Conservation (phyloP, 2,113 vertebrate genomes). For the Trochalopteron elliotii region DNA sequence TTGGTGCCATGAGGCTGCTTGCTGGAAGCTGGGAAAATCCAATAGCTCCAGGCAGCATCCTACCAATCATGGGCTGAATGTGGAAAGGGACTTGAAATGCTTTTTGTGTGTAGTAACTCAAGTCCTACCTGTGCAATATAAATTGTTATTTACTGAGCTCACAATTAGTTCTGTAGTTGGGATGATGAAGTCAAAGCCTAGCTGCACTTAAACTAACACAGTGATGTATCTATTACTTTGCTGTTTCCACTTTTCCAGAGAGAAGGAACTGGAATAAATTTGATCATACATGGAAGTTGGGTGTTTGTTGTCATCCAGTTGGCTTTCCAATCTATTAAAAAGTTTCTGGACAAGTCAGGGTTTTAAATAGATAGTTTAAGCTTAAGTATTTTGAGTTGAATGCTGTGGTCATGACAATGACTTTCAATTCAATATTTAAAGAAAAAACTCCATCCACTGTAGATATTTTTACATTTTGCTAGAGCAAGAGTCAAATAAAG, state of each 20-base stretch:
- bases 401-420: background rate
- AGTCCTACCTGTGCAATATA: background rate
- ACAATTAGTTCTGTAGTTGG: background rate
- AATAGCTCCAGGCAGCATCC: background rate
- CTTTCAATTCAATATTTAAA: background rate
- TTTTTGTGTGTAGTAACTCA: background rate
- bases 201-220: fast-evolving
- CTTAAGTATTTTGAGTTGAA: background rate
- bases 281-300: background rate
- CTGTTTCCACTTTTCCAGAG: background rate
- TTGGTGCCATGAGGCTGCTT: background rate
- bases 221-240: background rate
- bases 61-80: background rate
- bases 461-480: background rate
- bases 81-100: background rate
- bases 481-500: background rate
- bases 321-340: background rate
- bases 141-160: background rate
- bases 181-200: background rate
- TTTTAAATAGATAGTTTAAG: background rate
- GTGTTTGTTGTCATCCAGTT: background rate
- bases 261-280: background rate
- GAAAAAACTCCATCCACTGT: background rate
- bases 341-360: background rate
- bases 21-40: background rate